These are phyloP conservation scores for Zaprionus lachaisei DNA, from an alignment of 1,140 invertebrate species.

Conservation along the genomic window DNA sequence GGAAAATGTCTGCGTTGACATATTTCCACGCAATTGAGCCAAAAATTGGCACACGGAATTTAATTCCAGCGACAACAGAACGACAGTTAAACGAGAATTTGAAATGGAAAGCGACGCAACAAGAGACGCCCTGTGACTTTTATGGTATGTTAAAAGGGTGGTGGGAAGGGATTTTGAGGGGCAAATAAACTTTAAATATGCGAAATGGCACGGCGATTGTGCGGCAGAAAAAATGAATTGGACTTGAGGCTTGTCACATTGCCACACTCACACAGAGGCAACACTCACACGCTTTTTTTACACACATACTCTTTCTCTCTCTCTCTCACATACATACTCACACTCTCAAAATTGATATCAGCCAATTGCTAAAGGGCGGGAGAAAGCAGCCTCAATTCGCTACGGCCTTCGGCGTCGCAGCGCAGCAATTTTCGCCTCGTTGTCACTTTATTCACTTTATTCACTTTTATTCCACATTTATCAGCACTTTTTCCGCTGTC, in stretches of 20 bases:
- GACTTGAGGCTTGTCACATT: constrained; percentile 35
- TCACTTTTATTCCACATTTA: constrained; percentile 70
- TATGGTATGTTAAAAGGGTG: neutral
- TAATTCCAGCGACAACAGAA: constrained; percentile 63
- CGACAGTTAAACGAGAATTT: constrained; percentile 66
- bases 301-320: constrained; percentile 14
- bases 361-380: constrained; percentile 62
- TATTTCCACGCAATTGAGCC: constrained; percentile 69
- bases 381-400: constrained; percentile 30
- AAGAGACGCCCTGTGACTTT: constrained; percentile 32
- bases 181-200: constrained; percentile 45
- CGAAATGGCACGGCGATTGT: constrained; percentile 1
- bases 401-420: constrained; percentile 8
- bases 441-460: constrained; percentile 75
- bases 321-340: constrained; percentile 25
- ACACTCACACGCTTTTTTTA: constrained; percentile 5
- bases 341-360: constrained; percentile 64
- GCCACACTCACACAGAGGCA: constrained; percentile 40
- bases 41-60: constrained; percentile 66
- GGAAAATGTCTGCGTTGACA: constrained; percentile 49
- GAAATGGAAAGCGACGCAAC: constrained; percentile 44
- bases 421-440: constrained; percentile 63
- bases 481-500: constrained; percentile 61
- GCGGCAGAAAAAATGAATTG: constrained; percentile 20
- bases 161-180: constrained; percentile 37